Evolutionary conservation across 1,140 invertebrate genomes (phyloP).

Genomic region (Drosophila ogumai): DNA sequence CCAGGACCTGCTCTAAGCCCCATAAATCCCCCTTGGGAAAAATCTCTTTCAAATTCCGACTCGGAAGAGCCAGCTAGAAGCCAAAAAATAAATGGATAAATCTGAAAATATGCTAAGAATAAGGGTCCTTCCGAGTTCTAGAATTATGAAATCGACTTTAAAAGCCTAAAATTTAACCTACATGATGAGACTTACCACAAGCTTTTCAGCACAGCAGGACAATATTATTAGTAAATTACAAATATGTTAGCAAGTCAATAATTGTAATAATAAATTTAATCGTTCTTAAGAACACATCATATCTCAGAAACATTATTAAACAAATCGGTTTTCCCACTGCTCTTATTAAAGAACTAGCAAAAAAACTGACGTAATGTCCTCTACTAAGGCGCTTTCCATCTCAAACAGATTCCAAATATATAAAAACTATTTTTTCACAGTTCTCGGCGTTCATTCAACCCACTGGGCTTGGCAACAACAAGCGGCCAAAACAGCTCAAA

Average conservation of each 20-base stretch:
- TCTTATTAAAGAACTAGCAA: no score
- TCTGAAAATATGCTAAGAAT: slow-evolving; percentile 2
- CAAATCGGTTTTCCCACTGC: no score
- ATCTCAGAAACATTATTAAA: no score
- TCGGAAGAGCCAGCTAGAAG: background rate
- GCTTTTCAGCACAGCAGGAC: no score
- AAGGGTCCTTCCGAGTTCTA: background rate
- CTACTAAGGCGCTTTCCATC: background rate
- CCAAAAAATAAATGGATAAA: slow-evolving; percentile 6
- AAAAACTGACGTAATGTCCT: background rate
- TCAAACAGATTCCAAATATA: slow-evolving; percentile 2
- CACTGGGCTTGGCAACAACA: slow-evolving; percentile 54
- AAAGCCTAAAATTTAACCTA: background rate
- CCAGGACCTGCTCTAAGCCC: background rate
- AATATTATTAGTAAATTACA: background rate
- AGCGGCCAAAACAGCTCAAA: slow-evolving; percentile 33
- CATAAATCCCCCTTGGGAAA: slow-evolving; percentile 9
- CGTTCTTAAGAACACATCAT: background rate
- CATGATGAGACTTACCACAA: rapidly evolving
- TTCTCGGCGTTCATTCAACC: slow-evolving; percentile 43
- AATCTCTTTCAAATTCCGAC: background rate
- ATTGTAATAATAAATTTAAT: background rate
- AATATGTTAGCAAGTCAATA: no score
- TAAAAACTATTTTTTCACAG: slow-evolving; percentile 23
- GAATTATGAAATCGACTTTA: background rate